These are phyloP conservation scores for Copidosoma floridanum DNA, from an alignment of 1,140 invertebrate genomes.

Conservation along the genomic window DNA sequence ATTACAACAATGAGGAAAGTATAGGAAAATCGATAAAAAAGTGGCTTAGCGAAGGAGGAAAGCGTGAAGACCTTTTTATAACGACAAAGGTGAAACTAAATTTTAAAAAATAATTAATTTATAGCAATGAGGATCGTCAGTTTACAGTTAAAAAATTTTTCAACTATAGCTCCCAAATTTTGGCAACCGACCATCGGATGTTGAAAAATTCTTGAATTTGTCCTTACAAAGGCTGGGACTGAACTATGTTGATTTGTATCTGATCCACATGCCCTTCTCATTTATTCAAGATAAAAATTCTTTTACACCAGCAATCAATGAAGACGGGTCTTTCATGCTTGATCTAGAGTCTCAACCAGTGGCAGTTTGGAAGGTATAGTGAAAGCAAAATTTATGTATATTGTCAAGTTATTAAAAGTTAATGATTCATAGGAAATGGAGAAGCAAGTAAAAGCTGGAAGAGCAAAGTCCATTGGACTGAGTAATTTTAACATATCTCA, in stretches of 20 bases:
- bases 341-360: conserved; percentile 70
- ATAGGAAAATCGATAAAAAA: conserved; percentile 75
- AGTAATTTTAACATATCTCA: conserved; percentile 80
- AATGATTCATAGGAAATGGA: conserved; percentile 68
- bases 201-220: conserved; percentile 69
- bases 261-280: conserved; percentile 78
- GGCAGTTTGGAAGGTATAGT: conserved; percentile 69
- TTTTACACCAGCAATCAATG: conserved; percentile 52
- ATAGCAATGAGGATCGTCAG: no score
- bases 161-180: conserved; percentile 59
- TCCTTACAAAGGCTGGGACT: conserved; percentile 73
- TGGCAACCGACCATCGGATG: conserved; percentile 68
- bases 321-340: conserved; percentile 64
- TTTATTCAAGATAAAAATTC: conserved; percentile 58
- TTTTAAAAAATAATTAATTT: conserved; percentile 8
- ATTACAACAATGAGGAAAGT: conserved; percentile 78
- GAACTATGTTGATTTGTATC: conserved; percentile 81
- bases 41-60: conserved; percentile 71
- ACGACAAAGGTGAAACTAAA: conserved; percentile 73
- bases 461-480: conserved; percentile 70
- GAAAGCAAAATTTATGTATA: not conserved
- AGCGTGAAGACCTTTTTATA: conserved; percentile 77
- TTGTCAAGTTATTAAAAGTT: conserved; percentile 3
- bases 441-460: conserved; percentile 65
- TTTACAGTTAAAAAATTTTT: conserved; percentile 10